A percentile compares a stretch with the other conserved stretches of the same genome.
phyloP scores from a whole-genome alignment of 2,797 vertebrate species.

The Phrynocephalus vlangalii region DNA sequence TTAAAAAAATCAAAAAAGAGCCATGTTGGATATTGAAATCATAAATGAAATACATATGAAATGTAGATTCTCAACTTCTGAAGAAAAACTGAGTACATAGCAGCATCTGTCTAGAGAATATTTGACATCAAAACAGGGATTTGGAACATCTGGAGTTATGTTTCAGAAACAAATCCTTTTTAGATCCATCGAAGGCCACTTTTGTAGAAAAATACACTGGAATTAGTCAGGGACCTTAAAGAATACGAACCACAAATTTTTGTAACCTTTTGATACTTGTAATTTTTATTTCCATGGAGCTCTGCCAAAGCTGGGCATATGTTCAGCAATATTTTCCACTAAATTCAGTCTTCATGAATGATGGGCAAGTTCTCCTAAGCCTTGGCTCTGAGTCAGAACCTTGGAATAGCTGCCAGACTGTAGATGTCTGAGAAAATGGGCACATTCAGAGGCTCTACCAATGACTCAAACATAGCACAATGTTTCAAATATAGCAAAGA shows the following conservation, averaged over 20 bases:
- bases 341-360: background rate
- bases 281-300: background rate
- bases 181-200: background rate
- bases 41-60: background rate
- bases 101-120: background rate
- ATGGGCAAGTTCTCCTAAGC: background rate
- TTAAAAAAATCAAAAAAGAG: background rate
- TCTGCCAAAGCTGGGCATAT: background rate
- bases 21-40: background rate
- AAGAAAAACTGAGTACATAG: background rate
- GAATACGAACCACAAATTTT: background rate
- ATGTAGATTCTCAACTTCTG: no score
- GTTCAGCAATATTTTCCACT: background rate
- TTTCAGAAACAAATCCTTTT: background rate
- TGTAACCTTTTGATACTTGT: background rate
- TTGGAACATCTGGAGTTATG: background rate
- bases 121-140: background rate
- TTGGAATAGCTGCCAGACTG: conserved; percentile 8
- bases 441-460: background rate
- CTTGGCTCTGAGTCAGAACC: conserved; percentile 10
- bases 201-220: background rate
- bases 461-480: background rate
- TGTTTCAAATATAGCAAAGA: background rate
- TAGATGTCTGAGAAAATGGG: background rate
- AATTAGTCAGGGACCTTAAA: background rate